These are phyloP conservation scores for Aphelenchoides avenae DNA, from an alignment of 1,140 invertebrate genomes.

Conservation along the genomic window DNA sequence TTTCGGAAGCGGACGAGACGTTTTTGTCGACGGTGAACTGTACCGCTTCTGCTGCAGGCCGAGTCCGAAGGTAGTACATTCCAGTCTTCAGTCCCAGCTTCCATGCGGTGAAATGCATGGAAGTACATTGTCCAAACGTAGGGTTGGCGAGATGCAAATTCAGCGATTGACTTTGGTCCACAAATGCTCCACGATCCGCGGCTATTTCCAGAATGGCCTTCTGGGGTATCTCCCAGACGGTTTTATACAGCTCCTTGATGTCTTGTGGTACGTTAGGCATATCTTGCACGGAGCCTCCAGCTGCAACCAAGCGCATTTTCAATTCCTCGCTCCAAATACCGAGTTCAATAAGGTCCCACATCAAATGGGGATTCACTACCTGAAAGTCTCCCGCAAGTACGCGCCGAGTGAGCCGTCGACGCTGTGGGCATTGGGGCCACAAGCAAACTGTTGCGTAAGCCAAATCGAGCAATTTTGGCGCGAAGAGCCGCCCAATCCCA, in stretches of 20 bases:
- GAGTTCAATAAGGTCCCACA: constrained; percentile 82
- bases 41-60: constrained; percentile 88
- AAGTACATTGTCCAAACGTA: constrained; percentile 84
- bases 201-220: constrained; percentile 91
- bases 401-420: constrained; percentile 85
- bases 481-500: constrained; percentile 87
- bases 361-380: constrained; percentile 90
- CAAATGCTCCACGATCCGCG: constrained; percentile 90
- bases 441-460: constrained; percentile 86
- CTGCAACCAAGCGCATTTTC: constrained; percentile 86
- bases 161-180: constrained; percentile 94
- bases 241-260: constrained; percentile 86
- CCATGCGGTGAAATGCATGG: constrained; percentile 98
- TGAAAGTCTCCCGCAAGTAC: constrained; percentile 84
- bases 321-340: constrained; percentile 91
- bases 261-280: constrained; percentile 81
- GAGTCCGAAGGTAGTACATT: constrained; percentile 96
- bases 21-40: constrained; percentile 86
- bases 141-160: constrained; percentile 93
- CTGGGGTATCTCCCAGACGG: constrained; percentile 96
- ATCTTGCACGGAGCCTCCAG: constrained; percentile 85
- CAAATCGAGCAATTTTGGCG: constrained; percentile 79
- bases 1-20: neutral
- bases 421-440: constrained; percentile 97
- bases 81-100: constrained; percentile 91